Percentiles rank a stretch among this genome's conserved stretches.
Conservation (phyloP, 2,797 vertebrate genomes). For the Cottoperca gobio region DNA sequence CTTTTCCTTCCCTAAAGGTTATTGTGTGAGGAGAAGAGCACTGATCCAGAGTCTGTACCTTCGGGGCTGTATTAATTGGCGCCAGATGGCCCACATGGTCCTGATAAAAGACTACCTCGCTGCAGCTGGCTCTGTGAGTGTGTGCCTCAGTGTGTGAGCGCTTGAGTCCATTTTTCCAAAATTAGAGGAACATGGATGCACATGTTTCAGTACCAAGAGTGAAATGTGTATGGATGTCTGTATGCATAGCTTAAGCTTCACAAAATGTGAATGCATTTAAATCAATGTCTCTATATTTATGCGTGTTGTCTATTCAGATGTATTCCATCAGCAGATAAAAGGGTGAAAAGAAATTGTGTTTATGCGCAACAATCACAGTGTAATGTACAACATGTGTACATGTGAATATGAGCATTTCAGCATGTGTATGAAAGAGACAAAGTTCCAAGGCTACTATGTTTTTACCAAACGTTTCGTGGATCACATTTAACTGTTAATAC, state of each 20-base stretch:
- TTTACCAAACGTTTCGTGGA: neutral
- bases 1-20: conserved; percentile 65
- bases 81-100: conserved; percentile 84
- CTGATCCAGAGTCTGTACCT: conserved; percentile 79
- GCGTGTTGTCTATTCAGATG: conserved; percentile 21
- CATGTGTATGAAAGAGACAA: neutral
- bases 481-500: neutral
- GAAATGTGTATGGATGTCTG: conserved; percentile 46
- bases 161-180: conserved; percentile 25
- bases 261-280: conserved; percentile 29
- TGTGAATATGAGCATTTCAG: conserved; percentile 17
- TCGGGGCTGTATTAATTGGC: conserved; percentile 72
- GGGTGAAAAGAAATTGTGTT: conserved; percentile 16
- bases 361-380: conserved; percentile 7
- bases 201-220: conserved; percentile 47
- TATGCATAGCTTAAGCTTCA: conserved; percentile 24
- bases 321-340: conserved; percentile 46
- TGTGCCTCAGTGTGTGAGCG: neutral
- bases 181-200: conserved; percentile 29
- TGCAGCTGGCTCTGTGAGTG: conserved; percentile 66
- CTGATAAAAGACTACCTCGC: conserved; percentile 76
- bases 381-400: conserved; percentile 33
- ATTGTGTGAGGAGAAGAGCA: conserved; percentile 68
- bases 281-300: conserved; percentile 26
- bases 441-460: conserved; percentile 4